Evolutionary conservation across 2,888 invertebrate genomes (phyloP), one percentile per base, ranked within the genome.

Genomic region (Mesopsocus fuscifrons): DNA sequence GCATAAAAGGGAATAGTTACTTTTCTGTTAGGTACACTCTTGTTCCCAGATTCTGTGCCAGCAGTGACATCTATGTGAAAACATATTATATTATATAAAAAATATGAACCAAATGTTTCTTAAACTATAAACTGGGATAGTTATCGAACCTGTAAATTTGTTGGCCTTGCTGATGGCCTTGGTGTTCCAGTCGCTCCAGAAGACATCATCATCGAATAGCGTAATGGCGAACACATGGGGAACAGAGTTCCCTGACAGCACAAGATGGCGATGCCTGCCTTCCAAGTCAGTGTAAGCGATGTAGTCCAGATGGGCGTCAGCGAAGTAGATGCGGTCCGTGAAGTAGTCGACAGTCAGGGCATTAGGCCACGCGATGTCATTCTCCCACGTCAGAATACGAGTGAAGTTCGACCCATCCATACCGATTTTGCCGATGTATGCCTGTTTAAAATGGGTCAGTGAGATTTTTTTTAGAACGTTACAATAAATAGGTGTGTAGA

Each of bases 111-210:
- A n/a, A n/a, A n/a, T n/a, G n/a, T n/a, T n/a, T n/a, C n/a, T n/a
- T n/a, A n/a, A n/a, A n/a, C n/a, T n/a, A n/a, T n/a, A n/a, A n/a
- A n/a, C n/a, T n/a, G n/a, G n/a, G n/a, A n/a, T n/a, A n/a, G n/a
- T n/a, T n/a, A 32, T 57, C 55, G 41, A 47, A 41, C 71, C 72
- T 1, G 82, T 83, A 59, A 87, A 92, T 60, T 97, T 98, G 55
- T 92, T 80, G 0, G 94, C 92, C 52, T 79, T 74, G 50, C 81
- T 76, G 43, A 98, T 83, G 0, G 84, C 84, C 59, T 92, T 92
- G 41, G 89, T 63, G 59, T 97, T 97, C 97, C 98, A 98, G 59
- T 98, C 98, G 1, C 94, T 89, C 94, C 95, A 98, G 63, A 81
- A 98, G 16, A 87, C 70, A 52, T 71, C 77, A 54, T 95, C 92